These are phyloP conservation scores for Aelia acuminata DNA, from an alignment of 2,888 invertebrate genomes.

Conservation along the genomic window DNA sequence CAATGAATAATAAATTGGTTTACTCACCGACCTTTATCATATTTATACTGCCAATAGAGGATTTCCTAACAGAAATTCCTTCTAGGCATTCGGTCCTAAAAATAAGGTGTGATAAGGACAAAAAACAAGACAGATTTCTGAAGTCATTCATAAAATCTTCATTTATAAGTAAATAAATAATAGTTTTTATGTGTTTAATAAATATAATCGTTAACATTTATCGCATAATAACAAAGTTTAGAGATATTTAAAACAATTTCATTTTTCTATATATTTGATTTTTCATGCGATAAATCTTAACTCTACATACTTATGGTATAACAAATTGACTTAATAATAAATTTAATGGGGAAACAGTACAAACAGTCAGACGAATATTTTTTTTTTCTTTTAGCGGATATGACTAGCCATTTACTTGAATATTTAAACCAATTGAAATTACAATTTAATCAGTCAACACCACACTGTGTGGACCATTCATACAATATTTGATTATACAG, in stretches of 20 bases:
- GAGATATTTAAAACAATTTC: constrained; percentile 16
- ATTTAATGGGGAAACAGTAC: constrained; percentile 44
- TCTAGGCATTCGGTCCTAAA: constrained; percentile 56
- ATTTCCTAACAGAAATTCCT: constrained; percentile 55
- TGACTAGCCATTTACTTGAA: constrained; percentile 48
- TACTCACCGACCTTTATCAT: constrained; percentile 25
- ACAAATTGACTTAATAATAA: constrained; percentile 57
- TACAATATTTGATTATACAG: constrained; percentile 41
- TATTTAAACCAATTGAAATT: constrained; percentile 27
- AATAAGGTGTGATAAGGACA: constrained; percentile 57
- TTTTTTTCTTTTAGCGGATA: neutral
- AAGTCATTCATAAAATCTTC: constrained; percentile 56
- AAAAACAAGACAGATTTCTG: constrained; percentile 56
- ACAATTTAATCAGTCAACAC: constrained; percentile 36
- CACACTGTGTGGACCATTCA: constrained; percentile 27
- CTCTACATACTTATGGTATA: constrained; percentile 48
- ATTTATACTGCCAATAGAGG: constrained; percentile 56
- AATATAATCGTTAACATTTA: constrained; percentile 54
- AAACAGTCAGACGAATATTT: constrained; percentile 14
- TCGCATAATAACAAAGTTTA: constrained; percentile 31
- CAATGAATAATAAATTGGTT: constrained; percentile 22
- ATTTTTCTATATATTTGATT: neutral
- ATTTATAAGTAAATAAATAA: constrained; percentile 60
- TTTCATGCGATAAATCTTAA: constrained; percentile 47
- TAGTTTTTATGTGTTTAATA: constrained; percentile 32